Percentiles rank a stretch among this genome's conserved stretches.
phyloP scores from a whole-genome alignment of 2,113 vertebrate genomes.

The Lipotes vexillifer region DNA sequence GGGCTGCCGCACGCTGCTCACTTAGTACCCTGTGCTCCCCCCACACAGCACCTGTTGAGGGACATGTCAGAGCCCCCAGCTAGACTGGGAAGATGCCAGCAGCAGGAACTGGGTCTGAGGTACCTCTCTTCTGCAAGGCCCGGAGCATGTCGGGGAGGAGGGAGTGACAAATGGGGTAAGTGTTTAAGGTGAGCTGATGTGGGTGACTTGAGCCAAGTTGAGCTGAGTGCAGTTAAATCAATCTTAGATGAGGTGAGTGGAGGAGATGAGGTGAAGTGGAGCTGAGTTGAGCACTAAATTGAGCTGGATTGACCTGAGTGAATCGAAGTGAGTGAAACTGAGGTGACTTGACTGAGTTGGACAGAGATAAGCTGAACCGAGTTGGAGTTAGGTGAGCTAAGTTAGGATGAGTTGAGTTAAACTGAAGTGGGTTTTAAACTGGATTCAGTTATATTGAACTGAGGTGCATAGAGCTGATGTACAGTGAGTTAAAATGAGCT shows the following conservation, averaged over 20 bases:
- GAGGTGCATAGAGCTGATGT: not conserved
- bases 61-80: not conserved
- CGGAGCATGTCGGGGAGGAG: not conserved
- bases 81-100: not conserved
- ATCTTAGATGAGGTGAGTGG: not conserved
- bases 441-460: not conserved
- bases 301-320: not conserved
- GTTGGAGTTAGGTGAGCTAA: not conserved
- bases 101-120: not conserved
- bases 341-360: not conserved
- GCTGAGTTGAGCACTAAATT: not conserved
- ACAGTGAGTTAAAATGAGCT: not conserved
- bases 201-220: accelerated
- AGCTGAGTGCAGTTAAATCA: not conserved
- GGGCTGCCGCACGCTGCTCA: not conserved
- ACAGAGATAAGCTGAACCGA: not conserved
- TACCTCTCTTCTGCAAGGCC: not conserved
- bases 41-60: not conserved
- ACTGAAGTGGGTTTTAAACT: not conserved
- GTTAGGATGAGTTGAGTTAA: not conserved
- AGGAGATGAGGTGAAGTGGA: not conserved
- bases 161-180: not conserved
- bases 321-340: not conserved
- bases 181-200: not conserved
- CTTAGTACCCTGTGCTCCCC: accelerated